Base-by-base conservation (phyloP, 2,888 invertebrate genomes). In the Axea sp. region DNA sequence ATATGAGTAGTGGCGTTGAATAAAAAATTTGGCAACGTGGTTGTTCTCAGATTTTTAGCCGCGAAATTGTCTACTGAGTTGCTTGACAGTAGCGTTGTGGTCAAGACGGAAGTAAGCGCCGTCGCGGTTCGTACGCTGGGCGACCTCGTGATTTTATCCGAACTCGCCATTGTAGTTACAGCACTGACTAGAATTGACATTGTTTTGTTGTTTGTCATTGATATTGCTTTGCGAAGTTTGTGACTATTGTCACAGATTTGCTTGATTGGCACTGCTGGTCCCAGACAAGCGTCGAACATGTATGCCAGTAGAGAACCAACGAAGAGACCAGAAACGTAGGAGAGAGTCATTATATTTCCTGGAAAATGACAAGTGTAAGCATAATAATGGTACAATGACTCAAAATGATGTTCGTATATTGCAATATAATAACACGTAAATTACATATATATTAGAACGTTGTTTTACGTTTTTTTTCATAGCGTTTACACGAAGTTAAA, bases 321-420 rank as follows among this genome's bases (percentile, higher is more conserved):
- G 0, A 96, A 93, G 45, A 97, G 89, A 0, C 96, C 97, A 28
- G 95, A 91, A 86, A 95, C 96, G 88, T 97, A 97, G 0, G 96
- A 95, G 1, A 97, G 86, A 0, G 96, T 97, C 96, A 97, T 97
- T 88, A 97, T 95, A 85, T 97, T 97, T 41, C 95, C 95, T 94
- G 89, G 30, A 86, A 88, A 6, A 2, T 19, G n/a, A n/a, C n/a
- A n/a, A n/a, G n/a, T n/a, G n/a, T n/a, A n/a, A n/a, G n/a, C n/a
- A n/a, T n/a, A n/a, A n/a, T n/a, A n/a, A n/a, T n/a, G n/a, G n/a
- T n/a, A n/a, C n/a, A n/a, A n/a, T n/a, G n/a, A n/a, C n/a, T n/a
- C n/a, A n/a, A n/a, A n/a, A n/a, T n/a, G n/a, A n/a, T n/a, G n/a
- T n/a, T n/a, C n/a, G n/a, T n/a, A n/a, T n/a, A n/a, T n/a, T n/a